Conservation (phyloP, 2,113 vertebrate genomes). For the Cyanistes caeruleus region DNA sequence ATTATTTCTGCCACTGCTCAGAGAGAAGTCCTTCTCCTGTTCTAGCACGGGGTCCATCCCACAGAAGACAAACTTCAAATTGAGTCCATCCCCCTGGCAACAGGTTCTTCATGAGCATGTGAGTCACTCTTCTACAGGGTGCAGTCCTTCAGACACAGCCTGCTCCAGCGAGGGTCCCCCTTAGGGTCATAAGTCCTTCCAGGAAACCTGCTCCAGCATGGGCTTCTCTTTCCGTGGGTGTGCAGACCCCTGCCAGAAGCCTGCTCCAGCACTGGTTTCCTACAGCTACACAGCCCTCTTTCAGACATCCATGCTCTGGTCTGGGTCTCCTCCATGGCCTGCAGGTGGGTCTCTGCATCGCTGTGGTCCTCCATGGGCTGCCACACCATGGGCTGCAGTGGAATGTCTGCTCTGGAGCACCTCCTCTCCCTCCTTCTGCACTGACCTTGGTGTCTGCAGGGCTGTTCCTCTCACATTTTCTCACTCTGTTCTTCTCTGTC, state of each 20-base stretch:
- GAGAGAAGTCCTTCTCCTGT: background rate
- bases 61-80: background rate
- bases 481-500: background rate
- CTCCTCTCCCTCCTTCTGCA: background rate
- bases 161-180: background rate
- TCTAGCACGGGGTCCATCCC: background rate
- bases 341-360: background rate
- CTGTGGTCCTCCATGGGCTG: background rate
- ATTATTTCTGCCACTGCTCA: background rate
- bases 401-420: background rate
- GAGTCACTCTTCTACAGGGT: background rate
- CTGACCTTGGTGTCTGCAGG: background rate
- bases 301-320: too few relatives aligned
- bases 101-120: background rate
- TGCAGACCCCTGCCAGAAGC: background rate
- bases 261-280: background rate
- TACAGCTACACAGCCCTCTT: background rate
- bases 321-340: background rate
- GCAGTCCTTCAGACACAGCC: background rate
- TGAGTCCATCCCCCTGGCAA: background rate
- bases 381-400: background rate
- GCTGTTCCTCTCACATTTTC: background rate
- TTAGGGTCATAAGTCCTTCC: background rate
- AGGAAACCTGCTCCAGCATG: background rate
- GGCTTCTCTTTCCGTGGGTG: background rate